phyloP scores from a whole-genome alignment of 2,888 invertebrate species.

The Lydus trimaculatus region DNA sequence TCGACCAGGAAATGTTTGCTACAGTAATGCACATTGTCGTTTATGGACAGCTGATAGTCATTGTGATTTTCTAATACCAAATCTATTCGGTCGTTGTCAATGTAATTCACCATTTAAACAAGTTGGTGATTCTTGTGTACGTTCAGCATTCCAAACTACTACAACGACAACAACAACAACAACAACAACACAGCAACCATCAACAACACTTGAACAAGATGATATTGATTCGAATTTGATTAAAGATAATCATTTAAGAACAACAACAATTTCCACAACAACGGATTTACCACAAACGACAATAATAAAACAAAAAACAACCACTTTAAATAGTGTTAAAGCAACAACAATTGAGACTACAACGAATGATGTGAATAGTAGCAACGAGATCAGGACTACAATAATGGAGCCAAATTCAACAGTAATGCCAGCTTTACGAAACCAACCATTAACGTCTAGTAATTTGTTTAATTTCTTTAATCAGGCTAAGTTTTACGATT shows the following conservation, averaged over 20 bases:
- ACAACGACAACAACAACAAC: constrained; percentile 31
- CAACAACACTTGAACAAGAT: constrained; percentile 43
- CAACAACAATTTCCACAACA: constrained; percentile 43
- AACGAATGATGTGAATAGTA: constrained; percentile 14
- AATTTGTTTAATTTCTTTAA: constrained; percentile 37
- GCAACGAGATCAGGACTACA: constrained; percentile 56
- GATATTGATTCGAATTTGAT: constrained; percentile 45
- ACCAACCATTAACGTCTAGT: constrained; percentile 43
- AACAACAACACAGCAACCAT: constrained; percentile 47
- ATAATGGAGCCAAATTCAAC: constrained; percentile 61
- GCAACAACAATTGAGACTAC: constrained; percentile 8
- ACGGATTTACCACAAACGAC: constrained; percentile 27
- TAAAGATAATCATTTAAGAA: constrained; percentile 48
- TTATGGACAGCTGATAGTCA: constrained; percentile 84
- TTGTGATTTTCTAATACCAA: constrained; percentile 89
- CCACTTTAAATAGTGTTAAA: constrained; percentile 7
- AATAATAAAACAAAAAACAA: not conserved
- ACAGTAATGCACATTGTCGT: constrained; percentile 88
- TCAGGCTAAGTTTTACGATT: constrained; percentile 30
- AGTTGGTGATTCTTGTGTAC: constrained; percentile 70
- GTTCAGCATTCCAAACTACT: constrained; percentile 59
- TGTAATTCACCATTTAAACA: constrained; percentile 75
- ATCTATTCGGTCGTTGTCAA: constrained; percentile 87
- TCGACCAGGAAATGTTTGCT: constrained; percentile 85
- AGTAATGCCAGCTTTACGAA: constrained; percentile 46